Base-by-base conservation (phyloP, 2,888 invertebrate species). In the Acleris sparsana region DNA sequence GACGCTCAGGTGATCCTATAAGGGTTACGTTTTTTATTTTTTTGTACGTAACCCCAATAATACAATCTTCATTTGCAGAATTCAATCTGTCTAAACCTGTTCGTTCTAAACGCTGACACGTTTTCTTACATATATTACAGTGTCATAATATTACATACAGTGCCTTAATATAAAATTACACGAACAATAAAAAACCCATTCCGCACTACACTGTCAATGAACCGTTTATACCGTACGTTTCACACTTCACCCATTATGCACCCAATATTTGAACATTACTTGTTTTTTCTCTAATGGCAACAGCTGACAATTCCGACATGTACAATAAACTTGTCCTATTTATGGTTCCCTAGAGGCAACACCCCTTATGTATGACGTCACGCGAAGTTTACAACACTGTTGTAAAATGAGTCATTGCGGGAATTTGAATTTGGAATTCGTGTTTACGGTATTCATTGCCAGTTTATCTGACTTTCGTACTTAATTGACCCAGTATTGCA, bases 261-360 rank as follows among this genome's bases (percentile, higher is more conserved):
- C 39, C 13, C 39, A 13, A 39, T 39, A 0, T 13, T 57, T 3
- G 16, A 20, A 17, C 49, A 49, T 49, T 49, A 49, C 48, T 1
- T 11, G 5, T 51, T 52, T 52, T 52, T 22, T 57, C 20, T 57
- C 17, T 57, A 57, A 57, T 57, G 46, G 46, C 46, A 17, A 25
- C 57, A 57, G 25, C 57, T 57, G 57, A 57, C 44, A 57, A 49
- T 49, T 44, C 22, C 22, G 49, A 64, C 51, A 56, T 62, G 62
- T 64, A 69, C 69, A 67, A 80, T 81, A 82, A 81, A 82, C 69
- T 75, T 77, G 79, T 75, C 67, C 74, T 70, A 75, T 83, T 84
- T 85, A 86, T 83, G 71, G 76, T 69, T 76, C 86, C 83, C 85
- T n/a, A 16, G 73, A 83, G 83, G 51, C 66, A 69, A 46, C 46